Conservation (phyloP, 1,140 invertebrate genomes). For the Neodiprion virginianus region DNA sequence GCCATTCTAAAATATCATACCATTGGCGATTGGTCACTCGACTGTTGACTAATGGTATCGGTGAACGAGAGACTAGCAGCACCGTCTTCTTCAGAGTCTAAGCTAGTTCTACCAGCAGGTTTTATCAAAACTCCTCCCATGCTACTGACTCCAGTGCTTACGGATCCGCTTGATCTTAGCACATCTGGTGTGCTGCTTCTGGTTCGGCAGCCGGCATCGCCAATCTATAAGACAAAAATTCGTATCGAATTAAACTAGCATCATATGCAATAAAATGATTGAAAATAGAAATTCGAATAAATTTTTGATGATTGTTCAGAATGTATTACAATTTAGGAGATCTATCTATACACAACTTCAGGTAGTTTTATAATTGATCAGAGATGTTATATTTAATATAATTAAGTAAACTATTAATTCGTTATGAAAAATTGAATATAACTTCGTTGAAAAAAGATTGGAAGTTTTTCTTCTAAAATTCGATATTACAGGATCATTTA, state of each 20-base stretch:
- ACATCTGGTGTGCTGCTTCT: constrained; percentile 70
- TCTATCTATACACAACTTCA: neutral
- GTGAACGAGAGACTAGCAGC: constrained; percentile 12
- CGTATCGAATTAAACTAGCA: neutral
- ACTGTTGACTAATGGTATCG: constrained; percentile 47
- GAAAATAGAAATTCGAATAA: no score
- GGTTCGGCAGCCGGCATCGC: constrained; percentile 64
- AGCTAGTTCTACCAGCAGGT: constrained; percentile 44
- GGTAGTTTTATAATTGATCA: no score
- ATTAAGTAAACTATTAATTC: no score
- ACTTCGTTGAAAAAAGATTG: no score
- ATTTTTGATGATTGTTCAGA: no score
- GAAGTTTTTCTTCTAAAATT: no score
- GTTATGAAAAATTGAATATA: no score
- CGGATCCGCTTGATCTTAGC: constrained; percentile 58
- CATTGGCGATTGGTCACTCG: constrained; percentile 69
- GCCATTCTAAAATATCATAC: constrained; percentile 59
- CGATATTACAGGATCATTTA: no score
- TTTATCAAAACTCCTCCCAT: constrained; percentile 42
- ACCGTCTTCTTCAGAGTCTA: constrained; percentile 49
- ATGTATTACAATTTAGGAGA: neutral
- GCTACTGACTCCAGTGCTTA: constrained; percentile 48
- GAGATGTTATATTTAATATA: no score
- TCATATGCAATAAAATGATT: no score
- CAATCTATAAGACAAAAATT: constrained; percentile 51